phyloP scores from a whole-genome alignment of 2,797 vertebrate species.

The Acrossocheilus wenchowensis region DNA sequence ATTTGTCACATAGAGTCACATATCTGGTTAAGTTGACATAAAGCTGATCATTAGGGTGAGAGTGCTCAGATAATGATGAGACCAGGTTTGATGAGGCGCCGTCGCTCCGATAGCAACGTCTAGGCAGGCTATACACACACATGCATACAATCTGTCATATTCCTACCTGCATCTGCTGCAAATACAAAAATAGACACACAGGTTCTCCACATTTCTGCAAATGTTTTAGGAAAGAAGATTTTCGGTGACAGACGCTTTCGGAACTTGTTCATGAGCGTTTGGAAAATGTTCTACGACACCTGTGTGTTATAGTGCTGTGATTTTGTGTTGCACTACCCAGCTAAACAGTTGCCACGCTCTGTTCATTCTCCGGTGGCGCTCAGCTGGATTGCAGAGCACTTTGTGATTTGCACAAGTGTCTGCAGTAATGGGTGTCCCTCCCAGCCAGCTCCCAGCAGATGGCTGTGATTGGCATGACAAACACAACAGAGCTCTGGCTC shows the following conservation, averaged over 20 bases:
- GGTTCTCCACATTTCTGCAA: not conserved
- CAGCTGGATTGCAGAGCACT: conserved; percentile 62
- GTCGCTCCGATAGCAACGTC: conserved; percentile 54
- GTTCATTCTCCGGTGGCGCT: conserved; percentile 61
- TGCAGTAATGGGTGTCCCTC: conserved; percentile 64
- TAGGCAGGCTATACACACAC: conserved; percentile 11
- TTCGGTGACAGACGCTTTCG: not conserved
- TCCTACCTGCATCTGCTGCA: not conserved
- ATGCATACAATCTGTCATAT: not conserved
- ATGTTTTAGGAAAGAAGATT: conserved; percentile 3
- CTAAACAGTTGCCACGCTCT: conserved; percentile 28
- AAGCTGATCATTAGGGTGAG: conserved; percentile 57
- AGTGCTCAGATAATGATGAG: conserved; percentile 69
- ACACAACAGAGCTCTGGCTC: conserved; percentile 68
- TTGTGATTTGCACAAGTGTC: conserved; percentile 66
- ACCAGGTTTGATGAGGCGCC: conserved; percentile 59
- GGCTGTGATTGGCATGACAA: conserved; percentile 68
- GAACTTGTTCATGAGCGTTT: not conserved
- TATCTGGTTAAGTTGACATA: conserved; percentile 66
- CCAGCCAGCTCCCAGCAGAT: conserved; percentile 59
- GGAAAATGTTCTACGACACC: not conserved
- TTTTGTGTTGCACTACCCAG: conserved; percentile 19
- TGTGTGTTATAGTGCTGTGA: conserved; percentile 27
- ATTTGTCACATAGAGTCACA: conserved; percentile 61
- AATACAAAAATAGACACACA: not conserved